Evolutionary conservation across 2,888 invertebrate species (phyloP), one percentile per base, ranked within the genome.

Genomic region (Asteroscopus sphinx): DNA sequence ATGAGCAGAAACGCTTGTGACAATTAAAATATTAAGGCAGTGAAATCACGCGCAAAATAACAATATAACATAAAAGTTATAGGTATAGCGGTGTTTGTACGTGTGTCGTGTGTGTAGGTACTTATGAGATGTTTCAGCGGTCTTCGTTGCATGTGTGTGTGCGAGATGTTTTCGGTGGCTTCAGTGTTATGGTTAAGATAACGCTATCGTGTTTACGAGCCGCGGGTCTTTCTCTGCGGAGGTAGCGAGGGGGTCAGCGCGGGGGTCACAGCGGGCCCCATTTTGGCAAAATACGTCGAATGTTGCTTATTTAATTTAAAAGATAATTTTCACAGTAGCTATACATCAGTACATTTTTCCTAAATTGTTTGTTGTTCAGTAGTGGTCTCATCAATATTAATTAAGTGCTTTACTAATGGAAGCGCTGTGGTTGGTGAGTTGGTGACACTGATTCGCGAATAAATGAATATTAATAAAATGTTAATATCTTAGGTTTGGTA

Each of bases 191-290:
- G 55, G 15, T 67, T 51, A 36, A 55, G 81, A 82, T 80, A 76
- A 70, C 60, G 56, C 58, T 76, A 79, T 81, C 76, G 42, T 73
- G 77, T 81, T 79, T 69, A 68, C 68, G 56, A 60, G 44, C 46
- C 28, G 13, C 37, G 30, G 45, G 16, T 62, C 66, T 73, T 76
- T 73, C 67, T 69, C 65, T 42, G 17, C 12, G 41, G 53, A 52
- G 73, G 59, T 30, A 58, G 62, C 36, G n/a, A 0, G 8, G 12
- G 39, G 49, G 59, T 35, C 37, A 39, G 16, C n/a, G 33, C 46
- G n/a, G 25, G 41, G 46, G 52, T 13, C 21, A 21, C 4, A 6
- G 21, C 37, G 46, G 51, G 40, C 63, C 25, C 57, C 56, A n/a
- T 32, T 70, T 44, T 16, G 36, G 9, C 46, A 41, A 21, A 21